Conservation (phyloP, 2,888 invertebrate species). For the Drosophila fulvimacula region DNA sequence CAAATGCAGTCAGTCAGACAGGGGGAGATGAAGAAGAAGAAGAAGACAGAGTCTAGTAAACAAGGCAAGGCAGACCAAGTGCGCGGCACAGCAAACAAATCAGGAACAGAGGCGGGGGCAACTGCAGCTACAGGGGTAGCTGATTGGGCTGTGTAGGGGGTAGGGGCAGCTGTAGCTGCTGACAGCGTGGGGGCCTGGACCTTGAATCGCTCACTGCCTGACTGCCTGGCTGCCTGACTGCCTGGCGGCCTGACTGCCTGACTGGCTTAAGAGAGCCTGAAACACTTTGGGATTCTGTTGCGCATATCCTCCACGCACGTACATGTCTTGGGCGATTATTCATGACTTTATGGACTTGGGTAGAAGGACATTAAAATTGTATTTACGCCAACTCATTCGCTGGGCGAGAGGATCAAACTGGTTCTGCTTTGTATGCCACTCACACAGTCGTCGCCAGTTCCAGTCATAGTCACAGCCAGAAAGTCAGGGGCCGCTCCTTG, state of each 20-base stretch:
- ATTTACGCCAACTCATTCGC: slow-evolving; percentile 78
- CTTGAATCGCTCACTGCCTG: slow-evolving; percentile 22
- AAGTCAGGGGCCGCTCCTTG: slow-evolving; percentile 60
- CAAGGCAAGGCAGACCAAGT: slow-evolving; percentile 45
- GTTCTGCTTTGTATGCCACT: slow-evolving; percentile 76
- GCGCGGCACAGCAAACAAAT: slow-evolving; percentile 63
- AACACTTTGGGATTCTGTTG: slow-evolving; percentile 14
- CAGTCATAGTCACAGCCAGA: slow-evolving; percentile 27
- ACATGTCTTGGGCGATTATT: slow-evolving; percentile 66
- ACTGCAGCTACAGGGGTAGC: not conserved
- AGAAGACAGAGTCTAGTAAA: slow-evolving; percentile 37
- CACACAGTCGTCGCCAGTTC: slow-evolving; percentile 48
- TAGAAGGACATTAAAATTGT: slow-evolving; percentile 79
- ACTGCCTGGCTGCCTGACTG: slow-evolving; percentile 15
- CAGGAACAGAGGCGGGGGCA: slow-evolving; percentile 18
- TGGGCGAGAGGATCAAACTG: slow-evolving; percentile 72
- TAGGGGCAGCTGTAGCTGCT: not conserved
- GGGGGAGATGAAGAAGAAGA: slow-evolving; percentile 23
- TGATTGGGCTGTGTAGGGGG: slow-evolving; percentile 1
- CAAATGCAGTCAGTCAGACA: slow-evolving; percentile 2
- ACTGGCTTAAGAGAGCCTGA: slow-evolving; percentile 11
- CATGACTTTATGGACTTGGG: slow-evolving; percentile 78
- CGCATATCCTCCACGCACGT: slow-evolving; percentile 71
- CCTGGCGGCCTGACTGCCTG: slow-evolving; percentile 13
- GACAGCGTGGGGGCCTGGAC: slow-evolving; percentile 31